Evolutionary conservation across 2,113 vertebrate genomes (phyloP).

Genomic region (Hemicordylus capensis): DNA sequence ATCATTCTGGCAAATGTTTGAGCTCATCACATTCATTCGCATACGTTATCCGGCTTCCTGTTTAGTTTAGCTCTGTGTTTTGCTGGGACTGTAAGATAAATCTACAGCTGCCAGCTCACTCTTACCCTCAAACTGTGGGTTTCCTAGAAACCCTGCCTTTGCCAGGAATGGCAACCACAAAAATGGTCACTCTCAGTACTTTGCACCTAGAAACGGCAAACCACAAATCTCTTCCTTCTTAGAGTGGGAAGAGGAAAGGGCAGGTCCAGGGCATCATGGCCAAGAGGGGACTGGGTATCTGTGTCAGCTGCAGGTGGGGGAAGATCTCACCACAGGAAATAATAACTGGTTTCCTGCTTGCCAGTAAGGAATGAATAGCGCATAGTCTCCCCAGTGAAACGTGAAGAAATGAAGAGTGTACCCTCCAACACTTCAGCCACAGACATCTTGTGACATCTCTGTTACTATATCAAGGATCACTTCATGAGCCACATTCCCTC

Average conservation of each 20-base stretch:
- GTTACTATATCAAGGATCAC: too few species aligned
- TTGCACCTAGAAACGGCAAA: constrained; percentile 53
- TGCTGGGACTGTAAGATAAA: constrained; percentile 22
- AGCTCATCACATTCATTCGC: neutral
- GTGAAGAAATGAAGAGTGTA: neutral
- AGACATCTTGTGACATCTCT: neutral
- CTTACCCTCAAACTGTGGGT: constrained; percentile 54
- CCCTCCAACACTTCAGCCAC: neutral
- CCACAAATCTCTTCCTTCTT: constrained; percentile 53
- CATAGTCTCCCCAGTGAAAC: neutral
- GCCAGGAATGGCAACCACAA: constrained; percentile 72
- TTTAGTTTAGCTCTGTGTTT: constrained; percentile 44
- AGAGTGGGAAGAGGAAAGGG: constrained; percentile 27
- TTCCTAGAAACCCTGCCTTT: constrained; percentile 58
- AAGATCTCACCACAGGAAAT: constrained; percentile 45
- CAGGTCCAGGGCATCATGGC: neutral
- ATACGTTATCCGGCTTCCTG: constrained; percentile 4
- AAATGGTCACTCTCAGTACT: constrained; percentile 55
- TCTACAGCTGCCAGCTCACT: constrained; percentile 41
- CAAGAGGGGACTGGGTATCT: neutral
- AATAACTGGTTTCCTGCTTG: constrained; percentile 47
- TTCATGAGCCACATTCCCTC: too few species aligned
- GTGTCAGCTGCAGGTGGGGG: constrained; percentile 14
- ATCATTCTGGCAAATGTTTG: neutral
- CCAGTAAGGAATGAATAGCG: constrained; percentile 44